Evolutionary conservation across 2,113 vertebrate genomes (phyloP), one percentile per base, ranked within the genome.

Genomic region (Pterocles burchelli): DNA sequence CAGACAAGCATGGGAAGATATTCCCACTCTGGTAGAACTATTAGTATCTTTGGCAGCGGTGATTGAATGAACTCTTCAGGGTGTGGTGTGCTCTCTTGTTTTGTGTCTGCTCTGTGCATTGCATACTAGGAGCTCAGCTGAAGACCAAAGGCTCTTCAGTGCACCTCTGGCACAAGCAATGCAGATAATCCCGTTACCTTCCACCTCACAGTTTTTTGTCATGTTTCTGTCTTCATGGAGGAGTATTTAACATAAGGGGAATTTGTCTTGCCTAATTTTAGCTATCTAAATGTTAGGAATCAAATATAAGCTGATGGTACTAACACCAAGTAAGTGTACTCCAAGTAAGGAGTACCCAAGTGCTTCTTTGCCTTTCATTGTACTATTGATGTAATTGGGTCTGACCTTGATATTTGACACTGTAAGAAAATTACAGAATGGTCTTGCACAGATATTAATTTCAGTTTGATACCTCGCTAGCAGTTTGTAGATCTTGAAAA

Each of bases 191-290:
- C 33, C 33, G 46, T 89, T 88, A 54, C 54, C 41, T 87, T 96
- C 31, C 81, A 66, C 38, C 21, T 85, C 31, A 66, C 55, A 79
- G 24, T 29, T 13, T 49, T 88, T 87, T 82, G n/a, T 68, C 11
- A 3, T 58, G 88, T 46, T 88, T 88, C 55, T 89, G 62, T 68
- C 45, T 93, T 87, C 20, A 31, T 24, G 45, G 58, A 52, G 41
- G 87, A 80, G 7, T 71, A 63, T 77, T 93, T 80, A 89, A 55
- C 80, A 77, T 78, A 81, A 63, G 33, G 45, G 52, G 68, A 95
- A 95, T 95, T 95, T 95, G 81, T 86, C 79, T 95, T 89, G 24
- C 22, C 68, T 93, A 93, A 95, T 90, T 96, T 95, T 93, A 93
- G 76, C 76, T 86, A 70, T 51, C 76, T 81, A 90, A 95, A 90